Percentiles rank a stretch among this genome's conserved stretches.
These are phyloP conservation scores for Orbicella faveolata DNA, from an alignment of 64 coral and sea anemone species.

Conservation along the genomic window DNA sequence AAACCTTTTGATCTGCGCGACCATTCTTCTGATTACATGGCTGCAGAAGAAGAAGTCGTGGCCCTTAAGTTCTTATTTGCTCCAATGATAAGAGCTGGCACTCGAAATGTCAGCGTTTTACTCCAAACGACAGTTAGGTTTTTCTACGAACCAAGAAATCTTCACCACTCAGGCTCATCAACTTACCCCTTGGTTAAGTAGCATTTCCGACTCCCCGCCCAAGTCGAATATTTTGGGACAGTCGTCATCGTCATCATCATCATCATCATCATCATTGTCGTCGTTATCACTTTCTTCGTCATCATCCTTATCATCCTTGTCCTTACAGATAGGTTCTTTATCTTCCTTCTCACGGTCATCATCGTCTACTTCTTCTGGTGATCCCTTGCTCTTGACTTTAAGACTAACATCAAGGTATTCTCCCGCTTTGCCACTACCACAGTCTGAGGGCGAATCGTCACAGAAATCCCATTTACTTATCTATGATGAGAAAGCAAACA, in stretches of 20 bases:
- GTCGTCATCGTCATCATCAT: slow-evolving; percentile 26
- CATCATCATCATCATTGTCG: slow-evolving; percentile 13
- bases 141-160: too few species aligned
- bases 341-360: slow-evolving; percentile 3
- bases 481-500: background rate
- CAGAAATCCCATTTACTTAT: slow-evolving; percentile 32
- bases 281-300: background rate
- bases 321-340: background rate
- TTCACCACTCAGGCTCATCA: too few species aligned
- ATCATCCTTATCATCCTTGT: slow-evolving; percentile 1
- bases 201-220: slow-evolving; percentile 24
- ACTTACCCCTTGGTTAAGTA: slow-evolving; percentile 42
- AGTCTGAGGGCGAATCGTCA: background rate
- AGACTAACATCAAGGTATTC: slow-evolving; percentile 20
- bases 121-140: too few species aligned
- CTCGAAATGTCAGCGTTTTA: too few species aligned
- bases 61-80: too few species aligned
- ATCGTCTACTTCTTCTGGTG: slow-evolving; percentile 9
- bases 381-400: slow-evolving; percentile 24
- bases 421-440: background rate
- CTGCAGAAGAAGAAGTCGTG: too few species aligned
- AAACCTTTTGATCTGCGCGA: too few species aligned
- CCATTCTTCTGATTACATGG: too few species aligned
- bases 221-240: slow-evolving; percentile 18
- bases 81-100: too few species aligned